Percentiles rank a stretch among this genome's conserved stretches.
Evolutionary conservation across 2,797 vertebrate species (phyloP).

Genomic region (Coregonus suidteri): DNA sequence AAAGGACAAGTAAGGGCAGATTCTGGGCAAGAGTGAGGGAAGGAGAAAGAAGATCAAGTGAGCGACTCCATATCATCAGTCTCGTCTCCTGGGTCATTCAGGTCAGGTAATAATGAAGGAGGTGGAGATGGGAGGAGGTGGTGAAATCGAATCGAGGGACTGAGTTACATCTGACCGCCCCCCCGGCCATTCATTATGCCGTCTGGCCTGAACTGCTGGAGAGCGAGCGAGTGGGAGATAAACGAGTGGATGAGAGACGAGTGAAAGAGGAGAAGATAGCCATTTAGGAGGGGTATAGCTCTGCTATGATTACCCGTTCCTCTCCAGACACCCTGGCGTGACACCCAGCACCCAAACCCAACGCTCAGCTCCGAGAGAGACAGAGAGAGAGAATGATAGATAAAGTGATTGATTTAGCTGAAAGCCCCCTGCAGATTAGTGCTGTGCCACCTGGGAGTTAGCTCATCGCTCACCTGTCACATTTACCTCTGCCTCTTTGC

Average conservation of each 20-base stretch:
- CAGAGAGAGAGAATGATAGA: neutral
- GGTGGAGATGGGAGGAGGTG: neutral
- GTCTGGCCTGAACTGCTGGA: neutral
- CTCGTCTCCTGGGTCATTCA: neutral
- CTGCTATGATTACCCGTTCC: neutral
- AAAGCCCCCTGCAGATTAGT: neutral
- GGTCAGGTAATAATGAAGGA: neutral
- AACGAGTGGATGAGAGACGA: neutral
- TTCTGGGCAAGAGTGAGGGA: too few relatives aligned
- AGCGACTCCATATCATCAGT: too few relatives aligned
- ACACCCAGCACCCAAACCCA: neutral
- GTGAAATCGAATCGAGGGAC: neutral
- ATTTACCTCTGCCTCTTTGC: neutral
- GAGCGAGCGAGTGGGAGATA: too few relatives aligned
- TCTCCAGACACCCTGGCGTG: neutral
- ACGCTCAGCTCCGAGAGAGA: too few relatives aligned
- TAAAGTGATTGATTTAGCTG: neutral
- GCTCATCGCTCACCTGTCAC: neutral
- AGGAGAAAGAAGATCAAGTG: neutral
- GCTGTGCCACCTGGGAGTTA: neutral
- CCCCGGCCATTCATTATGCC: neutral
- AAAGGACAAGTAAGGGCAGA: neutral
- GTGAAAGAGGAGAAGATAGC: neutral
- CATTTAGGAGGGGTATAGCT: neutral
- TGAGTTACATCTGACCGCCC: neutral